Base-by-base conservation (phyloP, 2,888 invertebrate genomes). In the Spilarctia lutea region DNA sequence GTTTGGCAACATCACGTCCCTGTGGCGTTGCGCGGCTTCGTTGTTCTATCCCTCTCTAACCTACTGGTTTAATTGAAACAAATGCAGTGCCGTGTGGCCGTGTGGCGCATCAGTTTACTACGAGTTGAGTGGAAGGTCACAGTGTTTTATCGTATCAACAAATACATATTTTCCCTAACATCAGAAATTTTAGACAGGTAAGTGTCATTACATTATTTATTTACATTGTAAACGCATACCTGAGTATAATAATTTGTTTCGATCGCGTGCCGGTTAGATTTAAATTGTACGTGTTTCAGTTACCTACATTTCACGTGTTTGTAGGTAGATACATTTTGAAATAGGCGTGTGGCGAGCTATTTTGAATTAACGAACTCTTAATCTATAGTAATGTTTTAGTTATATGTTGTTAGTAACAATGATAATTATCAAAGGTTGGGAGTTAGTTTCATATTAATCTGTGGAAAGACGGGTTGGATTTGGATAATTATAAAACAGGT, bases 71-170 rank as follows among this genome's bases (percentile, higher is more conserved):
- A 72, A 68, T 71, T 74, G 79, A 83, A 82, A 86, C 72, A 52
- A 73, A 77, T 73, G 68, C 71, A 79, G 42, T 73, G 81, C 75
- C 68, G 81, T 79, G 85, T 83, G 83, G 83, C 83, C 79, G 79
- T 85, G 87, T 87, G 88, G 87, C 88, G 85, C 85, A 83, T 88
- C 88, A 88, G 89, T 89, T 83, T 85, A 82, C 85, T 79, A 82
- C 82, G 82, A 82, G 86, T 83, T 80, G 83, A 86, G 86, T 84
- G 84, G 85, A 86, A 86, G 86, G 87, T 84, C 83, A 86, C 85
- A 83, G 85, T 83, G 86, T 85, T 86, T 83, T 83, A 79, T 83
- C 78, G 82, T 77, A 77, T 76, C 80, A 84, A 85, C 78, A 82
- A 83, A 71, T 75, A 63, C 63, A 63, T 30, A 81, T 81, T 81